A percentile compares a stretch with the other conserved stretches of the same genome.
Conservation (phyloP, 2,113 vertebrate species). For the Cebus imitator region DNA sequence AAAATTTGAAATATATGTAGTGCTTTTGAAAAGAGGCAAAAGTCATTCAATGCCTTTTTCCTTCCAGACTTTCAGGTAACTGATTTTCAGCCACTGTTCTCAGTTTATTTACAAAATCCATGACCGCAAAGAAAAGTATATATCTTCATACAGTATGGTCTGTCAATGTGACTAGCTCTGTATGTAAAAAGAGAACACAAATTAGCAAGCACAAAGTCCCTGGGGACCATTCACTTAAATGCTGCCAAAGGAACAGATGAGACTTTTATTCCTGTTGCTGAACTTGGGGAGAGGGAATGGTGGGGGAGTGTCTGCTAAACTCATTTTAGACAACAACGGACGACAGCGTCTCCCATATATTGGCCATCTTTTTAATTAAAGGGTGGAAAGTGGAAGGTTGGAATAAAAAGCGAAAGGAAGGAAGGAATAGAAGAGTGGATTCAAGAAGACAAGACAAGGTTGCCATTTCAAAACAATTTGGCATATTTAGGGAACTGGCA, state of each 20-base stretch:
- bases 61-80: conserved; percentile 24
- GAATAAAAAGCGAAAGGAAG: conserved; percentile 3
- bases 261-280: conserved; percentile 9
- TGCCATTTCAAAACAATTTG: background rate
- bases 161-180: background rate
- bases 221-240: background rate
- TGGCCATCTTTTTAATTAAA: background rate
- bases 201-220: conserved; percentile 32
- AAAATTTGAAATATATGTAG: background rate
- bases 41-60: background rate
- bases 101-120: conserved; percentile 50
- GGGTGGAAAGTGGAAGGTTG: background rate
- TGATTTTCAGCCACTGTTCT: conserved; percentile 24
- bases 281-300: background rate
- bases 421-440: background rate
- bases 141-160: background rate
- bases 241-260: conserved; percentile 22
- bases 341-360: background rate
- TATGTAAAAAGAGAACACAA: background rate
- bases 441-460: background rate
- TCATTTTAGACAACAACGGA: background rate
- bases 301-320: background rate
- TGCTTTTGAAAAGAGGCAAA: conserved; percentile 5
- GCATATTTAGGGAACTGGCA: background rate
- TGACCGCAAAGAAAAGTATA: conserved; percentile 24